Percentiles rank a stretch among this genome's conserved stretches.
Conservation (phyloP, 2,113 vertebrate genomes). For the Pelecanoides urinatrix region DNA sequence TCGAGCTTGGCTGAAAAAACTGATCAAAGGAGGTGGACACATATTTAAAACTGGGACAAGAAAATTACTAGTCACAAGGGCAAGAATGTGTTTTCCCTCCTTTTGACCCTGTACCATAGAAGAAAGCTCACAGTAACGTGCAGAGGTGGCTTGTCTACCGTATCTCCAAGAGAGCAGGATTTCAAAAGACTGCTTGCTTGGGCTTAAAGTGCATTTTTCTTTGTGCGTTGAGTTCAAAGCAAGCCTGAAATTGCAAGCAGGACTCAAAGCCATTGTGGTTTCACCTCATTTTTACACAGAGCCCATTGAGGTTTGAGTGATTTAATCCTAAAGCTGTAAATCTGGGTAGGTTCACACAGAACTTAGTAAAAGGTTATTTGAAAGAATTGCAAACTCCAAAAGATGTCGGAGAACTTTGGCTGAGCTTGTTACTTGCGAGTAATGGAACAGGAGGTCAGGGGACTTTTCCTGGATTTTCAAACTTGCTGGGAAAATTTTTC, state of each 20-base stretch:
- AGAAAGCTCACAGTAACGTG: neutral
- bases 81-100: neutral
- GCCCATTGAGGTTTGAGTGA: slow-evolving; percentile 20
- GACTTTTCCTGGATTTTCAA: neutral
- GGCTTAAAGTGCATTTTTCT: slow-evolving; percentile 45
- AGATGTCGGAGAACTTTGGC: slow-evolving; percentile 38
- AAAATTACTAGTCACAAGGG: neutral
- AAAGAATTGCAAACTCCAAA: slow-evolving; percentile 38
- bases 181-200: slow-evolving; percentile 25
- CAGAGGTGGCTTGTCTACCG: neutral
- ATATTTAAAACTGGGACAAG: neutral
- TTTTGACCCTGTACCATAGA: neutral
- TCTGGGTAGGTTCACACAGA: slow-evolving; percentile 25
- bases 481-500: slow-evolving; percentile 10
- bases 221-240: slow-evolving; percentile 41
- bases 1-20: neutral
- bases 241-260: slow-evolving; percentile 39
- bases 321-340: slow-evolving; percentile 54
- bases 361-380: slow-evolving; percentile 44
- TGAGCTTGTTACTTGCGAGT: slow-evolving; percentile 20
- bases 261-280: slow-evolving; percentile 17
- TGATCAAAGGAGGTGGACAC: neutral
- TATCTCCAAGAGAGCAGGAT: neutral
- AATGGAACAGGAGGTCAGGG: neutral
- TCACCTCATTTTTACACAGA: slow-evolving; percentile 46